Evolutionary conservation across 2,888 invertebrate species (phyloP), one percentile per base, ranked within the genome.

Genomic region (Belgica antarctica): DNA sequence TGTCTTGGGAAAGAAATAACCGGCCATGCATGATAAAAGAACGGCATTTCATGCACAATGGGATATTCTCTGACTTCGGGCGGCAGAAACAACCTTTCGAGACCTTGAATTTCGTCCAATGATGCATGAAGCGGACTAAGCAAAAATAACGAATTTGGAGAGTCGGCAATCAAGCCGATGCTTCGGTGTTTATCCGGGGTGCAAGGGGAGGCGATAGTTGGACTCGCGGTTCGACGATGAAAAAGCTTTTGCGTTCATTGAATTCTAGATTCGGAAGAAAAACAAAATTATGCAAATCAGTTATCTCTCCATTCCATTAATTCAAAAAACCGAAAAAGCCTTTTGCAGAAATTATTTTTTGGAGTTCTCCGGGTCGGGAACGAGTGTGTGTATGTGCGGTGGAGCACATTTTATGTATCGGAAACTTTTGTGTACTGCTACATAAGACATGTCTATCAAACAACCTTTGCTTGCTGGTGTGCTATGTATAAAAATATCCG

Each of bases 201-300:
- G 46, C 4, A 46, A 3, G 52, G 52, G 22, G 24, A 3, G 17
- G n/a, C n/a, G n/a, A n/a, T n/a, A n/a, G n/a, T n/a, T n/a, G n/a
- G n/a, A n/a, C n/a, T n/a, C n/a, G n/a, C n/a, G n/a, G n/a, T n/a
- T 12, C 4, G 15, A 46, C 15, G 12, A 3, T 12, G 4, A n/a
- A n/a, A 15, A 5, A 59, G 12, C 59, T 27, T 59, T 59, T 1
- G 24, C 59, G 25, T 27, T 59, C 27, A 22, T 24, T 59, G 59
- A 59, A 59, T 24, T 59, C 27, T 19, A 27, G 22, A 52, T 52
- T 52, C 52, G 22, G 12, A 59, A 27, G 52, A 68, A 52, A 52
- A 66, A 68, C n/a, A 68, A 57, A 28, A 57, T 66, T 68, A 68
- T 68, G 68, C 68, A 68, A 68, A 68, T 68, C 68, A 68, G 68